Evolutionary conservation across 2,113 vertebrate species (phyloP).

Genomic region (Seriola dumerili): DNA sequence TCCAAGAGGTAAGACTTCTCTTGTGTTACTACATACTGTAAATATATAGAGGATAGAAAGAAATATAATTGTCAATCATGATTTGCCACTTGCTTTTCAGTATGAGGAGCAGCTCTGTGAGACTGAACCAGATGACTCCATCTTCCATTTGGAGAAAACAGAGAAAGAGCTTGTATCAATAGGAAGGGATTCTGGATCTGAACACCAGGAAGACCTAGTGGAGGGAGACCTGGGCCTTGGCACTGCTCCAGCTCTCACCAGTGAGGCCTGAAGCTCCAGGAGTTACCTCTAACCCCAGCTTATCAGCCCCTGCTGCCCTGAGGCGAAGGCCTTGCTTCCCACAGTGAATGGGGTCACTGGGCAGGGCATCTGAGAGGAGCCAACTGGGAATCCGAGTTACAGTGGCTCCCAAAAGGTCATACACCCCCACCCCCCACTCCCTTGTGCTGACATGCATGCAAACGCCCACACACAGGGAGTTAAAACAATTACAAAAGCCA

Average conservation of each 20-base stretch:
- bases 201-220: slow-evolving; percentile 66
- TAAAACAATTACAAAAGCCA: slow-evolving; percentile 26
- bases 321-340: slow-evolving; percentile 43
- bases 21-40: neutral
- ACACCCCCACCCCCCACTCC: neutral
- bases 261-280: slow-evolving; percentile 37
- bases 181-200: slow-evolving; percentile 24
- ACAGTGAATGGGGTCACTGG: slow-evolving; percentile 45
- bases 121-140: slow-evolving; percentile 8
- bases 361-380: slow-evolving; percentile 40
- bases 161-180: neutral
- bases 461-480: neutral
- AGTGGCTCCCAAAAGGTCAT: slow-evolving; percentile 54
- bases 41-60: neutral
- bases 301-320: slow-evolving; percentile 30
- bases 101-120: slow-evolving; percentile 53
- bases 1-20: slow-evolving; percentile 77
- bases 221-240: slow-evolving; percentile 74
- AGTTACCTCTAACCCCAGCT: slow-evolving; percentile 37
- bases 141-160: slow-evolving; percentile 2
- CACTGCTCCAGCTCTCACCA: neutral
- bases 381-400: slow-evolving; percentile 24
- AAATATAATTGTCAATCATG: neutral
- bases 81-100: slow-evolving; percentile 31
- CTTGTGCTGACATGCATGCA: slow-evolving; percentile 36